These are phyloP conservation scores for Dryoscopus gambensis DNA, from an alignment of 2,113 vertebrate genomes.

Conservation along the genomic window DNA sequence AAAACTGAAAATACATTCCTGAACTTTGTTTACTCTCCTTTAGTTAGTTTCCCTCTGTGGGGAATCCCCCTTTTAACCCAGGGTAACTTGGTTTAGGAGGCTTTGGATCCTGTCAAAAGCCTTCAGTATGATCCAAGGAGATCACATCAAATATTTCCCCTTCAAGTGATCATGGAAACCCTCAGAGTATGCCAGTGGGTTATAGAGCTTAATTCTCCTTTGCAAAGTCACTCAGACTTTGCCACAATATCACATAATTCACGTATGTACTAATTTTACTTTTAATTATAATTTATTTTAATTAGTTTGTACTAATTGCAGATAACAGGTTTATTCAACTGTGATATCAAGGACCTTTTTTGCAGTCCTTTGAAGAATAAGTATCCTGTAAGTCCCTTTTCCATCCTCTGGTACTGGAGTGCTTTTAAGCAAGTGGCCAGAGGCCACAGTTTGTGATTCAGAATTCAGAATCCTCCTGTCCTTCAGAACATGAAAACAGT, in stretches of 20 bases:
- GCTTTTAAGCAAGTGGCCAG: not conserved
- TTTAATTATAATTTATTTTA: not conserved
- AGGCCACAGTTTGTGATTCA: not conserved
- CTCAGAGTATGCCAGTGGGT: not conserved
- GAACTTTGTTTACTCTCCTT: not conserved
- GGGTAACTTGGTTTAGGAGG: not conserved
- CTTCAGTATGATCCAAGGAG: not conserved
- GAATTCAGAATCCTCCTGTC: not conserved
- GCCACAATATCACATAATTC: not conserved
- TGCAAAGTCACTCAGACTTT: not conserved
- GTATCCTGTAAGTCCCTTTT: not conserved
- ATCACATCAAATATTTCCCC: not conserved
- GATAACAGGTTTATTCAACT: not conserved
- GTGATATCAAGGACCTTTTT: not conserved
- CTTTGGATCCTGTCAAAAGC: not conserved
- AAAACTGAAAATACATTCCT: not conserved
- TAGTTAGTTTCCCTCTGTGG: not conserved
- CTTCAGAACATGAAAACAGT: not conserved
- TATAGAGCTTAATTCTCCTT: not conserved
- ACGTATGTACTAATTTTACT: fast-evolving
- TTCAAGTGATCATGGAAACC: not conserved
- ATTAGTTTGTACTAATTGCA: not conserved
- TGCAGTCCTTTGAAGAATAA: not conserved
- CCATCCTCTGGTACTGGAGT: not conserved
- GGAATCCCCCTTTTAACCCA: not conserved